phyloP scores from a whole-genome alignment of 2,113 vertebrate genomes.

The Talpa occidentalis region DNA sequence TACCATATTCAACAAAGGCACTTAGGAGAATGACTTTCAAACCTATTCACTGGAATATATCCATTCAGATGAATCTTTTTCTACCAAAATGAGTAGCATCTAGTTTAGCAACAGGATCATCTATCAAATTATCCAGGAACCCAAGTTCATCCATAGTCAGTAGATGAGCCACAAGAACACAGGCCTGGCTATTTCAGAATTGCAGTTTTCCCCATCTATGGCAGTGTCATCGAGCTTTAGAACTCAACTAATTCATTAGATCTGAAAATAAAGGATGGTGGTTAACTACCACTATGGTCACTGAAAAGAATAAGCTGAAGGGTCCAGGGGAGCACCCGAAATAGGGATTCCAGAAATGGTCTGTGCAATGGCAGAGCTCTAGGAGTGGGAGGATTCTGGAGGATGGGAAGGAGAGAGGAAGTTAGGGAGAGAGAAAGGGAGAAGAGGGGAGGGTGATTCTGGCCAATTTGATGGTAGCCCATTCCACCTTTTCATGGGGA shows the following conservation, averaged over 20 bases:
- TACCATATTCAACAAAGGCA: not conserved
- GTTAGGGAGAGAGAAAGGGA: too few species aligned
- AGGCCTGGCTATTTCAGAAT: conserved; percentile 5
- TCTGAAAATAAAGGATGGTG: conserved; percentile 40
- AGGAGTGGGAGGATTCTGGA: not conserved
- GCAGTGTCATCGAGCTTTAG: conserved; percentile 19
- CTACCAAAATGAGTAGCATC: conserved; percentile 10
- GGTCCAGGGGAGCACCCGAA: not conserved
- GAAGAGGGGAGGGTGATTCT: not conserved
- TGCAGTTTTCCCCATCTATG: not conserved
- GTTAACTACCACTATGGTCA: conserved; percentile 32
- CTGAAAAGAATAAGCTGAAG: conserved; percentile 11
- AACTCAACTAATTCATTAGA: conserved; percentile 31
- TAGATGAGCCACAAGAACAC: conserved; percentile 34
- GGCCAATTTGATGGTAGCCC: not conserved
- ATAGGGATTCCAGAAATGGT: conserved; percentile 12
- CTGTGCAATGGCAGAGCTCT: not conserved
- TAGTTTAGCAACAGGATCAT: not conserved
- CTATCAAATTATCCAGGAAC: conserved; percentile 16
- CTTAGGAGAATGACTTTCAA: conserved; percentile 30
- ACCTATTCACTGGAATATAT: not conserved
- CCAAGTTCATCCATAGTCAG: not conserved
- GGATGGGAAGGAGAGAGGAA: too few species aligned
- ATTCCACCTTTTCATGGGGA: conserved; percentile 40
- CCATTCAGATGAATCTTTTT: conserved; percentile 14